Conservation (phyloP, 2,888 invertebrate species). For the Uloborus plumipes region DNA sequence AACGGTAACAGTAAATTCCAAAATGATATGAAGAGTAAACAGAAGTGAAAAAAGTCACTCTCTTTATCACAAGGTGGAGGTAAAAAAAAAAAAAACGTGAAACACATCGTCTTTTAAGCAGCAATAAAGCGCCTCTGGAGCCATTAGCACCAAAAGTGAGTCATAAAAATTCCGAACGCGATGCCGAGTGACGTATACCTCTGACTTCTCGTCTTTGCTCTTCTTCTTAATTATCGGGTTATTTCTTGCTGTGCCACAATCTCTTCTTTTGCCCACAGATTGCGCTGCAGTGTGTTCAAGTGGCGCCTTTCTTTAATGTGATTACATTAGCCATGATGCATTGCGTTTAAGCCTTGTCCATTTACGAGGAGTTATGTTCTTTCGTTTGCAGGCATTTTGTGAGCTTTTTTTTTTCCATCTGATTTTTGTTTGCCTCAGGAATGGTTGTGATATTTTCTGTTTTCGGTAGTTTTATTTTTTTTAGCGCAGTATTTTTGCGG, state of each 20-base stretch:
- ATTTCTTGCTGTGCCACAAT: constrained; percentile 24
- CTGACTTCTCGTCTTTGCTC: constrained; percentile 35
- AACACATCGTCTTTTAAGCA: constrained; percentile 26
- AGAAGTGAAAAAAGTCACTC: too few species aligned
- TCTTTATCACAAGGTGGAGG: too few species aligned
- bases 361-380: constrained; percentile 57
- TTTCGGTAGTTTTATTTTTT: too few species aligned
- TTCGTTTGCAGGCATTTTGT: constrained; percentile 16
- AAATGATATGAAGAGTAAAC: too few species aligned
- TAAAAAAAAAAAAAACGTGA: too few species aligned
- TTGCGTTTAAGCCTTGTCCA: constrained; percentile 41
- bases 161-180: constrained; percentile 51
- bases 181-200: constrained; percentile 47
- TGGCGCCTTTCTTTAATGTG: constrained; percentile 33
- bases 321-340: constrained; percentile 55
- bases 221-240: constrained; percentile 52
- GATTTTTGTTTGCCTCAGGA: not conserved
- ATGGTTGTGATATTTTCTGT: not conserved
- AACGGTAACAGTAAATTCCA: too few species aligned
- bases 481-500: too few species aligned
- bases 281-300: constrained; percentile 4
- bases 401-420: not conserved
- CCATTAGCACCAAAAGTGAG: constrained; percentile 60
- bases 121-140: constrained; percentile 31
- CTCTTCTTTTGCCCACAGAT: constrained; percentile 10